Percentiles rank a stretch among this genome's conserved stretches.
Evolutionary conservation across 2,888 invertebrate species (phyloP).

Genomic region (Ceriagrion tenellum): DNA sequence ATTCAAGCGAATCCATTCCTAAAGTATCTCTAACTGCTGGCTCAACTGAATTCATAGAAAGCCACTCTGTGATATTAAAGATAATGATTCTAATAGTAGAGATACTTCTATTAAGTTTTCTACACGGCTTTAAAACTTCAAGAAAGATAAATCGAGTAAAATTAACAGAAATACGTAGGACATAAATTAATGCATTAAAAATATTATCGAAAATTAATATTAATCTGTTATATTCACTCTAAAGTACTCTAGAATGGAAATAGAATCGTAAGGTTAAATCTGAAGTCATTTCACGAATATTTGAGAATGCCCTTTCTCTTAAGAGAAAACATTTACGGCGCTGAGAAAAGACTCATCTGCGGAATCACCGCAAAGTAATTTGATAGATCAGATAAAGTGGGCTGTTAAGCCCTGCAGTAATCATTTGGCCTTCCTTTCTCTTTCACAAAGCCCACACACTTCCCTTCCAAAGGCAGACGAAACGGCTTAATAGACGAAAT

Average conservation of each 20-base stretch:
- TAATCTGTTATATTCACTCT: neutral
- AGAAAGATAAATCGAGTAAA: neutral
- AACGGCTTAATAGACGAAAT: neutral
- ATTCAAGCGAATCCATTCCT: neutral
- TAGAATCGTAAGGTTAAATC: neutral
- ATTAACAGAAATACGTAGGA: neutral
- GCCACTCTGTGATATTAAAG: neutral
- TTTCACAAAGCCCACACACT: neutral
- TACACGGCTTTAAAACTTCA: neutral
- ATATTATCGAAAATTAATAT: neutral
- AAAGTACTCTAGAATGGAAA: neutral
- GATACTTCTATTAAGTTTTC: neutral
- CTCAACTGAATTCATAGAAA: too few species aligned
- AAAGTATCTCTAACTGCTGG: neutral
- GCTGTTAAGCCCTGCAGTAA: neutral
- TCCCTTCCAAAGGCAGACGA: neutral
- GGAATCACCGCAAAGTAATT: neutral
- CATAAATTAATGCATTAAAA: neutral
- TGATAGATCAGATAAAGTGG: neutral
- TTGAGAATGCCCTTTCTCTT: neutral
- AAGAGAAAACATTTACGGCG: neutral
- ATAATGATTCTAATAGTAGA: neutral
- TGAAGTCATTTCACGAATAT: neutral
- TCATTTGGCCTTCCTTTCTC: neutral
- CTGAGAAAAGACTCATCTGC: neutral